A percentile compares a stretch with the other conserved stretches of the same genome.
These are phyloP conservation scores for Rotaria sp. DNA, from an alignment of 2,888 invertebrate species.

Conservation along the genomic window DNA sequence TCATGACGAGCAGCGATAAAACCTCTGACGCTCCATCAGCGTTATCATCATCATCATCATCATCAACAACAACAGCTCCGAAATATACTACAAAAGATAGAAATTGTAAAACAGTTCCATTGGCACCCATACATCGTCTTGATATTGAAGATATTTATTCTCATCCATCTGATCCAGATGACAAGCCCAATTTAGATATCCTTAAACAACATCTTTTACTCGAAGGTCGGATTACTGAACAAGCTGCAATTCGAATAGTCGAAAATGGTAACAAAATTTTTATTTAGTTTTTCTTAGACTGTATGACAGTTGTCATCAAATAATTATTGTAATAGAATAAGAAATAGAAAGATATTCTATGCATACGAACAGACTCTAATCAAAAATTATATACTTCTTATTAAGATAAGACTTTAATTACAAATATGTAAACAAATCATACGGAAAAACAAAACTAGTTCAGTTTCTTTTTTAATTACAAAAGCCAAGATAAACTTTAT, in stretches of 20 bases:
- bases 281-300: background rate
- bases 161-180: background rate
- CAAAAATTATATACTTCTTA: too few relatives aligned
- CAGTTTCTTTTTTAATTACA: background rate
- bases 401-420: too few relatives aligned
- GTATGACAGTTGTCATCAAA: too few relatives aligned
- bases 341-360: background rate
- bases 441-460: too few relatives aligned
- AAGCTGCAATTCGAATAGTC: constrained; percentile 91
- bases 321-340: too few relatives aligned
- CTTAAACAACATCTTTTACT: constrained; percentile 97
- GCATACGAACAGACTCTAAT: background rate
- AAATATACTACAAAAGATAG: background rate
- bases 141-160: background rate
- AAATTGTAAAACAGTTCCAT: background rate
- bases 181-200: constrained; percentile 78
- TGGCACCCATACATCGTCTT: background rate
- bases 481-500: background rate
- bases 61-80: background rate
- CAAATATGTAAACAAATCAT: too few relatives aligned
- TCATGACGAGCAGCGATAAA: background rate
- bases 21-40: background rate
- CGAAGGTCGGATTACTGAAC: constrained; percentile 95
- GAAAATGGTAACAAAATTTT: constrained; percentile 59
- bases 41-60: background rate